A percentile compares a stretch with the other conserved stretches of the same genome.
Evolutionary conservation across 1,140 invertebrate species (phyloP).

Genomic region (Papilio machaon): DNA sequence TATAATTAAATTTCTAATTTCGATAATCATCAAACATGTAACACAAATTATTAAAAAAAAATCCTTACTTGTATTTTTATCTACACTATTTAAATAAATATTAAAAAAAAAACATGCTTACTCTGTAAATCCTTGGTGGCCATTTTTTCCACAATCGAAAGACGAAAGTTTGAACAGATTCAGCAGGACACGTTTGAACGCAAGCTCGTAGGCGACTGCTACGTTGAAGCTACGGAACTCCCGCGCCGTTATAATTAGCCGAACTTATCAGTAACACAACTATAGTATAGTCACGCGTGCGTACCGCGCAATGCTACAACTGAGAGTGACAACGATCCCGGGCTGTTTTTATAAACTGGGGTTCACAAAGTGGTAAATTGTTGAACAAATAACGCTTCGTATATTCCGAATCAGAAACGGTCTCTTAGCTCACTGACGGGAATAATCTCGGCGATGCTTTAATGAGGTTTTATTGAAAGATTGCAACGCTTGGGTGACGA

Average conservation of each 20-base stretch:
- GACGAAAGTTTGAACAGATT: conserved; percentile 41
- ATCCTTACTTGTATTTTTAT: background rate
- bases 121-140: conserved; percentile 57
- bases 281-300: conserved; percentile 54
- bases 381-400: conserved; percentile 54
- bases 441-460: conserved; percentile 40
- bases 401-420: conserved; percentile 43
- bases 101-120: conserved; percentile 42
- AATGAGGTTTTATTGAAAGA: conserved; percentile 35
- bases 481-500: conserved; percentile 37
- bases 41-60: no score
- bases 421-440: conserved; percentile 49
- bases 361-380: conserved; percentile 63
- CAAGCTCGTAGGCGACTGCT: conserved; percentile 62
- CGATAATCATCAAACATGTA: no score
- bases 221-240: conserved; percentile 64
- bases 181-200: conserved; percentile 52
- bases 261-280: conserved; percentile 55
- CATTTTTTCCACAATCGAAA: conserved; percentile 52
- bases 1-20: no score
- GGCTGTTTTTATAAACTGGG: conserved; percentile 52
- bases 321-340: conserved; percentile 60
- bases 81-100: background rate
- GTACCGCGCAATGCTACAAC: conserved; percentile 57
- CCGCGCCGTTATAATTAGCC: conserved; percentile 49